These are phyloP conservation scores for Tenthredo scrophulariae DNA, from an alignment of 2,888 invertebrate genomes.

Conservation along the genomic window DNA sequence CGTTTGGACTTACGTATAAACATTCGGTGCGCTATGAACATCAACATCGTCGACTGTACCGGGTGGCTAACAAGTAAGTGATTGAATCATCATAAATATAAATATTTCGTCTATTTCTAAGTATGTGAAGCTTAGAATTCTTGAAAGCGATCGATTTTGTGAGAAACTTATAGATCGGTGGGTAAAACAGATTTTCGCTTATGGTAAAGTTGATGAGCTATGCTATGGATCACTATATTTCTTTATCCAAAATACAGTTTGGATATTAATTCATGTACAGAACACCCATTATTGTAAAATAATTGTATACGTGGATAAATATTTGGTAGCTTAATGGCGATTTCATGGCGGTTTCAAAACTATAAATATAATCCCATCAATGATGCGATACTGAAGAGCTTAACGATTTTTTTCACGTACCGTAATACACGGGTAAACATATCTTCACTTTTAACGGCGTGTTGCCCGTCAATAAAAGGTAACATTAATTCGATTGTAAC, in stretches of 20 bases:
- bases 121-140: neutral
- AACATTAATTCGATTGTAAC: constrained; percentile 43
- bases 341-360: neutral
- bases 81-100: neutral
- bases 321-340: neutral
- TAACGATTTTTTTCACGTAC: constrained; percentile 28
- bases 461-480: constrained; percentile 46
- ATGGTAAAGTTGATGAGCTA: neutral
- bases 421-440: constrained; percentile 38
- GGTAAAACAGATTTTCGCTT: constrained; percentile 26
- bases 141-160: neutral
- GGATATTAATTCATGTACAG: neutral
- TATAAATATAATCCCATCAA: constrained; percentile 31
- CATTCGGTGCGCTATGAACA: constrained; percentile 64
- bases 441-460: constrained; percentile 50
- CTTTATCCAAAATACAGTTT: neutral
- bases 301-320: neutral
- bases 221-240: neutral
- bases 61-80: constrained; percentile 64
- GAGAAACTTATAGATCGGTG: neutral
- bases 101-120: neutral
- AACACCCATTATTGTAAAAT: neutral
- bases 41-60: constrained; percentile 62
- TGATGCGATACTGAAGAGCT: constrained; percentile 11
- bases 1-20: constrained; percentile 50